These are phyloP conservation scores for Ophiodon elongatus DNA, from an alignment of 2,113 vertebrate species.

Conservation along the genomic window DNA sequence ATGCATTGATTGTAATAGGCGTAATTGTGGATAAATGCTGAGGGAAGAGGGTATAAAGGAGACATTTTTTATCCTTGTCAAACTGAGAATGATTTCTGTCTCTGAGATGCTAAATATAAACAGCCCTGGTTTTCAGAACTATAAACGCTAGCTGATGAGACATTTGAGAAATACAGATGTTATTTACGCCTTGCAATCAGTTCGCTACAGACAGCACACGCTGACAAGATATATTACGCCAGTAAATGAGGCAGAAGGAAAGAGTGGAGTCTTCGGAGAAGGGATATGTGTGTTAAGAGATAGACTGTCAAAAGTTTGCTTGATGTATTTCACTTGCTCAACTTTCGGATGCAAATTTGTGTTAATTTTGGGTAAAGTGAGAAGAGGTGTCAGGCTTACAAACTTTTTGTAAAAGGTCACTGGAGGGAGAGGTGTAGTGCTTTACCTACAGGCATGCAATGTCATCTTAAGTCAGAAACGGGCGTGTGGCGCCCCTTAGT, in stretches of 20 bases:
- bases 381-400: background rate
- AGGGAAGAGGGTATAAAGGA: background rate
- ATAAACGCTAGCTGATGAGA: background rate
- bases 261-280: background rate
- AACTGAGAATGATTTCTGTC: background rate
- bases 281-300: background rate
- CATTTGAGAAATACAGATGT: slow-evolving; percentile 25
- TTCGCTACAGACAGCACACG: background rate
- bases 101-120: background rate
- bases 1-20: background rate
- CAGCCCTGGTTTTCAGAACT: background rate
- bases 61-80: background rate
- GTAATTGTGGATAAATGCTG: background rate
- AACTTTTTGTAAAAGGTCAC: background rate
- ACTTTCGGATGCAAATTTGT: background rate
- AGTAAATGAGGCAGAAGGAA: slow-evolving; percentile 27
- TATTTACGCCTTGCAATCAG: slow-evolving; percentile 36
- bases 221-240: slow-evolving; percentile 52
- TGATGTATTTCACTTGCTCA: too few relatives aligned
- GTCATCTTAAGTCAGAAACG: background rate
- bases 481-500: slow-evolving; percentile 63
- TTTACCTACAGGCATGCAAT: background rate
- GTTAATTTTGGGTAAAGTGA: background rate
- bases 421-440: background rate
- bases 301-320: background rate